These are phyloP conservation scores for Actenoides lindsayi DNA, from an alignment of 2,113 vertebrate genomes.

Conservation along the genomic window DNA sequence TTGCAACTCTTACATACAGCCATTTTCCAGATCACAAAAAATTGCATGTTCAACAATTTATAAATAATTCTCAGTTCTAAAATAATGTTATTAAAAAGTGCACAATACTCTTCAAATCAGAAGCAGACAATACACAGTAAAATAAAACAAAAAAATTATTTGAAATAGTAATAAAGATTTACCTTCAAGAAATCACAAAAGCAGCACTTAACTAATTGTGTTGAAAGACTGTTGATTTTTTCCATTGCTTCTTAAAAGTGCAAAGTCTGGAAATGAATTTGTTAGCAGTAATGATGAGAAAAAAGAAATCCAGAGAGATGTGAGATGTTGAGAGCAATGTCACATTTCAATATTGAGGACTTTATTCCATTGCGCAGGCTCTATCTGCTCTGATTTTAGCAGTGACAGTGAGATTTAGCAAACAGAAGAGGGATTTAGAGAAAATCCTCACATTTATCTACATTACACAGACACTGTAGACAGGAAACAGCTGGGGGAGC, in stretches of 20 bases:
- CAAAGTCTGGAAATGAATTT: constrained; percentile 96
- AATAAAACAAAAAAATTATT: constrained; percentile 75
- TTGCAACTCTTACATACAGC: constrained; percentile 72
- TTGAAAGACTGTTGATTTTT: constrained; percentile 92
- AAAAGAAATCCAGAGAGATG: constrained; percentile 94
- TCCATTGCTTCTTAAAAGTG: constrained; percentile 93
- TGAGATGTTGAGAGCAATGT: constrained; percentile 95
- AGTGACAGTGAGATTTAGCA: constrained; percentile 98
- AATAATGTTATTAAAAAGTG: constrained; percentile 77
- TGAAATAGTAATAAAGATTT: constrained; percentile 87
- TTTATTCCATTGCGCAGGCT: constrained; percentile 99
- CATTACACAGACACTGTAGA: constrained; percentile 99
- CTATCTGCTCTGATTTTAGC: constrained; percentile 92
- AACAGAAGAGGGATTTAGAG: constrained; percentile 99
- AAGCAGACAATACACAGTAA: constrained; percentile 70
- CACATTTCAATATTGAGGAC: constrained; percentile 99
- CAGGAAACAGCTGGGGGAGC: constrained; percentile 99
- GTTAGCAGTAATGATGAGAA: constrained; percentile 98
- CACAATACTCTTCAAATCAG: constrained; percentile 67
- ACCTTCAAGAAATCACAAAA: constrained; percentile 99
- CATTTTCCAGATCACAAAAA: constrained; percentile 73
- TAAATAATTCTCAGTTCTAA: constrained; percentile 73
- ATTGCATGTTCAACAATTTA: constrained; percentile 82
- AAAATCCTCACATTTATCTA: constrained; percentile 99
- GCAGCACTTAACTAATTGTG: constrained; percentile 93